phyloP scores from a whole-genome alignment of 1,140 invertebrate genomes.

The Tribolium castaneum region DNA sequence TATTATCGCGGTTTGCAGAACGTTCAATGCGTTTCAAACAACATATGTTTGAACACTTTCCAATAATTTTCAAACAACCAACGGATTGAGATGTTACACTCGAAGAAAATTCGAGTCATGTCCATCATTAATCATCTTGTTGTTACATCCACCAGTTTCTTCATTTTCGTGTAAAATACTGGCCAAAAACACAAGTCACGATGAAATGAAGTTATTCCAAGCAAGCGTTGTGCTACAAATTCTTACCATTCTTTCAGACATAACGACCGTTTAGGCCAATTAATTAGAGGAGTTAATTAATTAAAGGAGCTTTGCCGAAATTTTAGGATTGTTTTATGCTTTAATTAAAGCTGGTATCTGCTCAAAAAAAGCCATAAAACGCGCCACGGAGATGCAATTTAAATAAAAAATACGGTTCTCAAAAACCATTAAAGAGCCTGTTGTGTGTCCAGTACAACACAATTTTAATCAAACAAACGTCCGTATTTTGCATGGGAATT shows the following conservation, averaged over 20 bases:
- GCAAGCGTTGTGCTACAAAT: neutral
- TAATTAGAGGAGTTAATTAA: conserved; percentile 12
- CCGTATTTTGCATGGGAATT: too few species aligned
- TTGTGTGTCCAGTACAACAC: neutral
- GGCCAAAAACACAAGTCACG: neutral
- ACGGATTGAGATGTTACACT: conserved; percentile 7
- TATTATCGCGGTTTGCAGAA: conserved; percentile 40
- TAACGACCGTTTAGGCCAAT: conserved; percentile 1
- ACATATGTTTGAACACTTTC: conserved; percentile 21
- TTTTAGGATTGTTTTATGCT: neutral
- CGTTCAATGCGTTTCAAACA: conserved; percentile 23
- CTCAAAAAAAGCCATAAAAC: neutral
- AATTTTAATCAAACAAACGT: too few species aligned
- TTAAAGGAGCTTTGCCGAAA: neutral
- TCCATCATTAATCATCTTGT: neutral
- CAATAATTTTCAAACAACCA: neutral
- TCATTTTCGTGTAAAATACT: conserved; percentile 1
- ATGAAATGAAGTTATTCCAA: neutral
- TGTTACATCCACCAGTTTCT: neutral
- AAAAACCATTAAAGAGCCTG: too few species aligned
- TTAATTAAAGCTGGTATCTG: neutral
- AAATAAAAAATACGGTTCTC: neutral
- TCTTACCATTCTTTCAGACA: neutral
- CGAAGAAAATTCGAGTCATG: neutral
- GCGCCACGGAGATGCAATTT: neutral